Evolutionary conservation across 2,888 invertebrate genomes (phyloP).

Genomic region (Mantis religiosa): DNA sequence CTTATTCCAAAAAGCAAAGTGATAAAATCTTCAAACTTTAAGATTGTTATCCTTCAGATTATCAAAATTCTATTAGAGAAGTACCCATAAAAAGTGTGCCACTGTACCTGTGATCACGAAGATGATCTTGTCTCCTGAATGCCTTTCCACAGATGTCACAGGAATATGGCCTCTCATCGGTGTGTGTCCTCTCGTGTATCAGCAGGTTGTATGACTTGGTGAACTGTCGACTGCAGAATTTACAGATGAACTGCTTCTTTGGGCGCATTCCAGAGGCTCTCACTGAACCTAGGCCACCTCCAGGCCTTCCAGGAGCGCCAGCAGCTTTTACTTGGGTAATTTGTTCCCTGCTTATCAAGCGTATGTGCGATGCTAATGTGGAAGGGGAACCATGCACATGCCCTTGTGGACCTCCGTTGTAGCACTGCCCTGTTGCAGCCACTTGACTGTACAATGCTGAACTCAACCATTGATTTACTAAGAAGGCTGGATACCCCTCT

Average conservation of each 20-base stretch:
- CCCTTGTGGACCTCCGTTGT: conserved; percentile 48
- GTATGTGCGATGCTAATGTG: conserved; percentile 46
- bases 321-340: conserved; percentile 4
- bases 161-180: conserved; percentile 92
- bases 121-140: conserved; percentile 90
- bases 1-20: no score
- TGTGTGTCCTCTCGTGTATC: conserved; percentile 96
- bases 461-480: conserved; percentile 72
- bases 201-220: conserved; percentile 97
- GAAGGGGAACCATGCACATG: conserved; percentile 53
- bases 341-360: background rate
- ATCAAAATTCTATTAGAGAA: no score
- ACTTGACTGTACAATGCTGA: conserved; percentile 44
- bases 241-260: conserved; percentile 90
- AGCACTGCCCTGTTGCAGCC: conserved; percentile 36
- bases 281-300: conserved; percentile 41
- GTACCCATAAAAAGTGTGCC: background rate
- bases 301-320: conserved; percentile 18
- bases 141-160: conserved; percentile 96
- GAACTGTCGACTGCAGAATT: conserved; percentile 94
- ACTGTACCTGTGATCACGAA: conserved; percentile 80
- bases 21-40: no score
- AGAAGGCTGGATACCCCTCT: conserved; percentile 48
- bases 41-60: no score
- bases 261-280: conserved; percentile 54